These are phyloP conservation scores for Drosophila nikananu DNA, from an alignment of 1,140 invertebrate species.

Conservation along the genomic window DNA sequence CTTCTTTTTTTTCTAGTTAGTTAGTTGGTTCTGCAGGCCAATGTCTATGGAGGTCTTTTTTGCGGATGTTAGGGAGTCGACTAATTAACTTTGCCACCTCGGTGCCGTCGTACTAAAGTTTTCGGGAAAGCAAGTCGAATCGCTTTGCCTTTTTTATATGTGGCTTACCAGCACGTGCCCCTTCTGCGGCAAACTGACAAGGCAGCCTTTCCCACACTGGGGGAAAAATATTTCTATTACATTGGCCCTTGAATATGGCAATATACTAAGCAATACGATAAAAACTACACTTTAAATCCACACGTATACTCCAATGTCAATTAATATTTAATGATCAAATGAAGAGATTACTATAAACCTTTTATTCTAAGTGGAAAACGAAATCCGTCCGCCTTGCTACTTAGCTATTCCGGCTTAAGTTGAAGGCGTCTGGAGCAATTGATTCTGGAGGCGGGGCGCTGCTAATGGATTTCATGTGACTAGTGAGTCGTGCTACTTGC, in stretches of 20 bases:
- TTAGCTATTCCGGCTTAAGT: slow-evolving; percentile 43
- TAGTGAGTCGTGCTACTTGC: slow-evolving; percentile 39
- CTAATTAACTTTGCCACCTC: slow-evolving; percentile 69
- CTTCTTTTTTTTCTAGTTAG: background rate
- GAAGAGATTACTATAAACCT: too few relatives aligned
- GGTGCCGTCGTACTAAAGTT: slow-evolving; percentile 48
- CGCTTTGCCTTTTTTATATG: too few relatives aligned
- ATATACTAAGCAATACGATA: background rate
- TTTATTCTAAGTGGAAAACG: background rate
- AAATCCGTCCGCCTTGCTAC: background rate
- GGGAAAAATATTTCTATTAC: too few relatives aligned
- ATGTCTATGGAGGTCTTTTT: slow-evolving; percentile 18
- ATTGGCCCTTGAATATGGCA: too few relatives aligned
- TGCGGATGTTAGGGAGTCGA: slow-evolving; percentile 48
- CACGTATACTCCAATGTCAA: background rate
- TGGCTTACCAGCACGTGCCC: slow-evolving; percentile 19
- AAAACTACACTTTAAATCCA: background rate
- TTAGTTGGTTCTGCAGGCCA: slow-evolving; percentile 4
- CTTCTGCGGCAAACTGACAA: slow-evolving; percentile 50
- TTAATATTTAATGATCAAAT: background rate
- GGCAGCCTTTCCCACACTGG: background rate
- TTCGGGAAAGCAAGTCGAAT: slow-evolving; percentile 29
- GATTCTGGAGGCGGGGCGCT: slow-evolving; percentile 22
- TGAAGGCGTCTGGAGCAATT: slow-evolving; percentile 40
- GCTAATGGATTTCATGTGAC: slow-evolving; percentile 60